Evolutionary conservation across 1,140 invertebrate genomes (phyloP).

Genomic region (Cardiocondyla obscurior): DNA sequence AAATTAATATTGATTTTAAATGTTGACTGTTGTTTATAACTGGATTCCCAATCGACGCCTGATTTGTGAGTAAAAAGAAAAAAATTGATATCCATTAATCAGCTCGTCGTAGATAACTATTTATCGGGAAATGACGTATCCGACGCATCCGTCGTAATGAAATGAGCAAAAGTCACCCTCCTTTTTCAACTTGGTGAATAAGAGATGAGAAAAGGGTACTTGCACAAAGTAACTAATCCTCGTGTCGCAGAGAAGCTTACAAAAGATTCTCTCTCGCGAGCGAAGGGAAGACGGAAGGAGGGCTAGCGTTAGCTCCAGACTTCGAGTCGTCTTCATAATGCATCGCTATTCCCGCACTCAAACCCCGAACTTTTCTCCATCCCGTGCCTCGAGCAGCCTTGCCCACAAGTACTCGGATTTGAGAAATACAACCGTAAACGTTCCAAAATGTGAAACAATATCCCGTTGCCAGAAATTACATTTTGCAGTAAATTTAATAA

Average conservation of each 20-base stretch:
- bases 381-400: constrained; percentile 29
- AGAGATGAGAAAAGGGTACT: constrained; percentile 71
- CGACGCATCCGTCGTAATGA: constrained; percentile 19
- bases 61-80: background rate
- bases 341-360: constrained; percentile 40
- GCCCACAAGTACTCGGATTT: background rate
- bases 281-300: constrained; percentile 42
- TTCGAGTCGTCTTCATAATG: constrained; percentile 55
- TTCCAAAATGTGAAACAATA: background rate
- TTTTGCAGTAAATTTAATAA: background rate
- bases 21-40: background rate
- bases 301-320: background rate
- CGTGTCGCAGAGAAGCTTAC: constrained; percentile 68
- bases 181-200: constrained; percentile 69
- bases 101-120: background rate
- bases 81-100: background rate
- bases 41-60: background rate
- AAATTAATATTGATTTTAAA: background rate
- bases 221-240: constrained; percentile 75
- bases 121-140: background rate
- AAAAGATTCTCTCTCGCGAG: constrained; percentile 64
- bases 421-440: background rate
- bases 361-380: constrained; percentile 53
- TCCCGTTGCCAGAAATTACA: background rate
- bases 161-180: constrained; percentile 51